A percentile compares a stretch with the other conserved stretches of the same genome.
These are phyloP conservation scores for Poecilia velifera DNA, from an alignment of 2,797 vertebrate species.

Conservation along the genomic window DNA sequence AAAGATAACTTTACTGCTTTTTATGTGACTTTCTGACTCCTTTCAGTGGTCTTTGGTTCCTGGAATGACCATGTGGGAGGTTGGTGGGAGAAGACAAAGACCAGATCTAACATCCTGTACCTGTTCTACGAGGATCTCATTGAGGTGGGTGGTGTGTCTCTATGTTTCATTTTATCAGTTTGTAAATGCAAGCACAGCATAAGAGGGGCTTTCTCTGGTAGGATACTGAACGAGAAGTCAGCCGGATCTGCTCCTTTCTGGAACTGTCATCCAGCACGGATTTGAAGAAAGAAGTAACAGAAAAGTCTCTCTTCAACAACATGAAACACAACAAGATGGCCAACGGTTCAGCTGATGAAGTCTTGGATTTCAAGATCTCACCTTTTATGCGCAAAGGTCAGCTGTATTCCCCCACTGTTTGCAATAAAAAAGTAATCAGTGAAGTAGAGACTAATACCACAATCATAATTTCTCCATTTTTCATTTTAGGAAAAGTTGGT, in stretches of 20 bases:
- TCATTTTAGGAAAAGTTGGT: constrained; percentile 60
- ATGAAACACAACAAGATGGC: constrained; percentile 33
- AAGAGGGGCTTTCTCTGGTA: constrained; percentile 38
- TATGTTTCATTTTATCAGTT: not conserved
- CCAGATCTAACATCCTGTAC: constrained; percentile 75
- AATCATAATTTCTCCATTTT: constrained; percentile 8
- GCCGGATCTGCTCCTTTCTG: constrained; percentile 24
- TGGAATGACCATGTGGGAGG: constrained; percentile 80
- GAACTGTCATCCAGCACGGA: constrained; percentile 12
- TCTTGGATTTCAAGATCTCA: constrained; percentile 23
- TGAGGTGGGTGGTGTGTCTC: constrained; percentile 70
- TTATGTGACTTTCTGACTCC: not conserved
- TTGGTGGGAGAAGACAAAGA: constrained; percentile 84
- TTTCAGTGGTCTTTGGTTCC: constrained; percentile 77
- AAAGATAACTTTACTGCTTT: not conserved
- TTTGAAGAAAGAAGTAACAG: constrained; percentile 16
- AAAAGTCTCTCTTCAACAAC: constrained; percentile 37
- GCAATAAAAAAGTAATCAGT: not conserved
- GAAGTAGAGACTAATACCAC: not conserved
- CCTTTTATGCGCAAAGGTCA: constrained; percentile 28
- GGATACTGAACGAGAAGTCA: constrained; percentile 78
- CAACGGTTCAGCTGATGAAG: constrained; percentile 11
- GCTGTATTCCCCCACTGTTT: not conserved
- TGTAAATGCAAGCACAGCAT: not conserved
- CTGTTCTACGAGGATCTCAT: constrained; percentile 86